Conservation (phyloP, 1,140 invertebrate species). For the Globodera rostochiensis region DNA sequence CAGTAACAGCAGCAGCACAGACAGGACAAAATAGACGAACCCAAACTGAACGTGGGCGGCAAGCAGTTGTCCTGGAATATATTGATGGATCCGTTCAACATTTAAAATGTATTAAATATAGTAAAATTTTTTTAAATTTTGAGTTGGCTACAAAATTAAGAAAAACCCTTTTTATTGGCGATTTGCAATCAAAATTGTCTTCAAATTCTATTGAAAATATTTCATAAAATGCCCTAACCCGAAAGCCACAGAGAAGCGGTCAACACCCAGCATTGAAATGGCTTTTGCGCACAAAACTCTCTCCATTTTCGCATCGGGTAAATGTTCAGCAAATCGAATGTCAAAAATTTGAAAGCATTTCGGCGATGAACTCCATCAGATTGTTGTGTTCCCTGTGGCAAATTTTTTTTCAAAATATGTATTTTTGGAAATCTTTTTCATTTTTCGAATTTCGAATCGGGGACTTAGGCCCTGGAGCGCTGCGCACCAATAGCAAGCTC, state of each 20-base stretch:
- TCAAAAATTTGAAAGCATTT: slow-evolving; percentile 40
- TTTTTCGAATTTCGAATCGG: no score
- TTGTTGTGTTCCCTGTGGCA: not conserved
- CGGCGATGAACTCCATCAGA: not conserved
- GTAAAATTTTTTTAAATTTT: no score
- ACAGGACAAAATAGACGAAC: slow-evolving; percentile 82
- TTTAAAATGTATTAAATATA: no score
- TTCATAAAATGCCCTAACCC: not conserved
- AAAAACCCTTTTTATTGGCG: no score
- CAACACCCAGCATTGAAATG: slow-evolving; percentile 48
- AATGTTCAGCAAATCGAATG: slow-evolving; percentile 48
- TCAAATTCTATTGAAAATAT: no score
- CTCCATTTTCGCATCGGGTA: slow-evolving; percentile 55
- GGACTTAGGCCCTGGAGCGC: no score
- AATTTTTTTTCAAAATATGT: not conserved
- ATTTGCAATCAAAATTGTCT: no score
- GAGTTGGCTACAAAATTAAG: no score
- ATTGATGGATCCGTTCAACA: not conserved
- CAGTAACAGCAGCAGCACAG: slow-evolving; percentile 79
- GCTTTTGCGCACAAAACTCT: slow-evolving; percentile 40
- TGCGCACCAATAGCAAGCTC: no score
- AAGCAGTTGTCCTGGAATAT: slow-evolving; percentile 41
- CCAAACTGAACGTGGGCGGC: slow-evolving; percentile 78
- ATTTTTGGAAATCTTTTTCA: not conserved
- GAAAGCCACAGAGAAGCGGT: slow-evolving; percentile 48